Evolutionary conservation across 2,888 invertebrate genomes (phyloP), one percentile per base, ranked within the genome.

Genomic region (Aphrophora alni): DNA sequence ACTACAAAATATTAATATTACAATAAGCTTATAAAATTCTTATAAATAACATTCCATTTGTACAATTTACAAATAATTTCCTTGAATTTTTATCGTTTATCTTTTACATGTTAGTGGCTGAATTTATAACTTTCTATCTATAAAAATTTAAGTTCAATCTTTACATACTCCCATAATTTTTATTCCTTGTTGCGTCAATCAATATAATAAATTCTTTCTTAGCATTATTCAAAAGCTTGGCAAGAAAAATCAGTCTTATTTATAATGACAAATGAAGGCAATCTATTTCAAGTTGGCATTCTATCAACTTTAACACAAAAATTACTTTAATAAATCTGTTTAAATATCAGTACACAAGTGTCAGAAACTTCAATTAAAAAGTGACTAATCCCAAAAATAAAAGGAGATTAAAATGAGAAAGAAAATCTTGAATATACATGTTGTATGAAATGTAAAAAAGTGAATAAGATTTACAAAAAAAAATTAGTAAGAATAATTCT

Each of bases 211-310:
- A 59, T 21, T 59, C 59, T 59, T 59, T 21, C 59, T 59, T 59
- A 59, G 21, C 44, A 14, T 10, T 59, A 59, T 59, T 21, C 21
- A 59, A 59, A 59, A 59, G 21, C 59, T 59, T 59, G 59, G 59
- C 59, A 59, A 59, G 59, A 59, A 59, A n/a, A 59, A 21, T 59
- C 59, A 59, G 59, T 59, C 59, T 59, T 59, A 21, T 59, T 59
- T 5, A 21, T 7, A 7, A 5, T 59, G 21, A 59, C 59, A 59
- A 59, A 59, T 59, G 21, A 59, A 59, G 59, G 59, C 59, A 59
- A 21, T 59, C 44, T 10, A 44, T 44, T 44, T 44, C 44, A 44
- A 2, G 5, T 44, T 14, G 4, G 4, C 33, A 33, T 33, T 33
- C 33, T 33, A 33, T 7, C 33, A 33, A 4, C 33, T n/a, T n/a